A percentile compares a stretch with the other conserved stretches of the same genome.
phyloP scores from a whole-genome alignment of 2,888 invertebrate species.

The Cryptus armator region DNA sequence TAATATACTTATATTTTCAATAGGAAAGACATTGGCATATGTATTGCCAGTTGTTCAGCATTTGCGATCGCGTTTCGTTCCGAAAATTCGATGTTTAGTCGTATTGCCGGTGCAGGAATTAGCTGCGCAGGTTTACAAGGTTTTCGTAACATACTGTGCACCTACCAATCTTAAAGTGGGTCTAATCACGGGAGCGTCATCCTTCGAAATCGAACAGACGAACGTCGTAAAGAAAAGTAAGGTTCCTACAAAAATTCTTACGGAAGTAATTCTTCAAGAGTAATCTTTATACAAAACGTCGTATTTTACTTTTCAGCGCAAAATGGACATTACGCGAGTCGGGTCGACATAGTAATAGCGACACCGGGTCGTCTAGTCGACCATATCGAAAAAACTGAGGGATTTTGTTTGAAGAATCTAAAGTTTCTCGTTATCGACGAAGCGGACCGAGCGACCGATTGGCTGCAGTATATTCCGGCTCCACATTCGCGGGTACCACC shows the following conservation, averaged over 20 bases:
- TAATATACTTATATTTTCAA: background rate
- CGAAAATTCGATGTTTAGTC: slow-evolving; percentile 93
- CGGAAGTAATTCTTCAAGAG: slow-evolving; percentile 40
- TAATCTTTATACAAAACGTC: slow-evolving; percentile 51
- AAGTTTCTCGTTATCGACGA: slow-evolving; percentile 97
- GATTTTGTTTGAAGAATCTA: slow-evolving; percentile 90
- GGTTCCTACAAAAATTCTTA: slow-evolving; percentile 62
- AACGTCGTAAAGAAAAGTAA: slow-evolving; percentile 86
- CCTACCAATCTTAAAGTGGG: slow-evolving; percentile 90
- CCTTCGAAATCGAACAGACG: slow-evolving; percentile 89
- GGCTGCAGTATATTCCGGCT: slow-evolving; percentile 90
- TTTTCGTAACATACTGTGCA: slow-evolving; percentile 90
- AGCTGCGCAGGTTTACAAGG: slow-evolving; percentile 94
- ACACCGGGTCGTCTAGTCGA: slow-evolving; percentile 97
- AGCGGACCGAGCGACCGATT: slow-evolving; percentile 97
- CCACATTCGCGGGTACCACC: slow-evolving; percentile 84
- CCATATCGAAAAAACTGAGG: slow-evolving; percentile 94
- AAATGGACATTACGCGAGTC: slow-evolving; percentile 86
- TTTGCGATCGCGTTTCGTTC: slow-evolving; percentile 88
- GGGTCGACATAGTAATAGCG: slow-evolving; percentile 94
- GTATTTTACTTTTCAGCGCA: slow-evolving; percentile 66
- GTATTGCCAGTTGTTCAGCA: slow-evolving; percentile 94
- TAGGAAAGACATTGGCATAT: slow-evolving; percentile 95
- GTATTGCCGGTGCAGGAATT: slow-evolving; percentile 97
- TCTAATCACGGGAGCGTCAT: slow-evolving; percentile 89